Conservation (phyloP, 2,888 invertebrate species). For the Ashinkailepas kermadecensis region DNA sequence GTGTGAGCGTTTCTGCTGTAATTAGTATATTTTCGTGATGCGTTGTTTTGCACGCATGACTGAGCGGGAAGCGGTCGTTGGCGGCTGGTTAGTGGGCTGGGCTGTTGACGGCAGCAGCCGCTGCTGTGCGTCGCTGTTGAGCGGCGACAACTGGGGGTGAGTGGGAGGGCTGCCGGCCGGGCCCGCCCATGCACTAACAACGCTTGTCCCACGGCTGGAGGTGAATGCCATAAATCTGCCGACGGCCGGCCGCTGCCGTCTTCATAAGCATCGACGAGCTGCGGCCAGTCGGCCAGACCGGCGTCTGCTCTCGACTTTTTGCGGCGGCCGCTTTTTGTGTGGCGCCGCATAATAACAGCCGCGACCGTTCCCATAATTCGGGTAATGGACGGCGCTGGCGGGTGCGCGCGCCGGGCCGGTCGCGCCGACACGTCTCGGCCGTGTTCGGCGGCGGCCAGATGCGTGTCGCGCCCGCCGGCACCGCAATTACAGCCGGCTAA, state of each 20-base stretch:
- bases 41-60: too few relatives aligned
- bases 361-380: constrained; percentile 21
- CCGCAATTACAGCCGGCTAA: background rate
- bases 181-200: background rate
- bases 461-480: background rate
- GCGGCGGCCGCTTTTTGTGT: background rate
- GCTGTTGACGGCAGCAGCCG: background rate
- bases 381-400: background rate
- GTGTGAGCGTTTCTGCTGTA: too few relatives aligned
- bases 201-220: background rate
- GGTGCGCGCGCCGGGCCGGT: background rate
- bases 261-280: background rate
- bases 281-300: background rate
- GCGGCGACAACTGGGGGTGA: background rate
- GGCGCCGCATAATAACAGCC: background rate
- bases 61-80: too few relatives aligned
- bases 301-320: background rate
- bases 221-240: background rate
- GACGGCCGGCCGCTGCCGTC: background rate
- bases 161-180: background rate
- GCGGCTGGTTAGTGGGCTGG: too few relatives aligned
- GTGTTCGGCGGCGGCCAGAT: background rate
- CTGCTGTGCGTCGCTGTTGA: background rate
- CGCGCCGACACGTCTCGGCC: background rate
- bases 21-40: too few relatives aligned